phyloP scores from a whole-genome alignment of 2,888 invertebrate species.

The Drosophila nr. medialis region DNA sequence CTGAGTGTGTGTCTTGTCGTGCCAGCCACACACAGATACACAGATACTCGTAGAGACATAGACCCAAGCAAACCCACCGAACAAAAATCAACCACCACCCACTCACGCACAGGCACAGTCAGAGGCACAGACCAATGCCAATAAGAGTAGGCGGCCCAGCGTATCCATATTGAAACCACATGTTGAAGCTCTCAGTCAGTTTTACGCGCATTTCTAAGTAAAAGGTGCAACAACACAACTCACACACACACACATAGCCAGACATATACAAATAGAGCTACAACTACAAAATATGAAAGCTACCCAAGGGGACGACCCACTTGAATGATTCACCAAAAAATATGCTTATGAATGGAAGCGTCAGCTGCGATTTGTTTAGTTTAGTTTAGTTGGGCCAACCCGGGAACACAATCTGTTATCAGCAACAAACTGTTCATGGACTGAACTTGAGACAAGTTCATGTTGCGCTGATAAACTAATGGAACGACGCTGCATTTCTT shows the following conservation, averaged over 20 bases:
- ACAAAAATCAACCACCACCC: constrained; percentile 19
- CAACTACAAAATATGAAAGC: constrained; percentile 37
- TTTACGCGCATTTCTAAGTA: constrained; percentile 78
- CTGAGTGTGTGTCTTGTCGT: constrained; percentile 42
- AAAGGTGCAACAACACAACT: constrained; percentile 56
- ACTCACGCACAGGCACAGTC: constrained; percentile 30
- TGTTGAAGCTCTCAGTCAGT: constrained; percentile 65
- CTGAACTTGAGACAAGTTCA: constrained; percentile 62
- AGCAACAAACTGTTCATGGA: constrained; percentile 15
- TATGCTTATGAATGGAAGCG: constrained; percentile 41
- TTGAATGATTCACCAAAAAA: constrained; percentile 68
- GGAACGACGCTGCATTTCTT: constrained; percentile 5
- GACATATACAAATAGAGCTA: not conserved
- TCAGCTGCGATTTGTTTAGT: constrained; percentile 51
- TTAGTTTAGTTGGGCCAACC: constrained; percentile 10
- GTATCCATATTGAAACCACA: constrained; percentile 70
- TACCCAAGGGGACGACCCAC: constrained; percentile 27
- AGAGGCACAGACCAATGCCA: constrained; percentile 38
- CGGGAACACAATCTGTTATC: constrained; percentile 47
- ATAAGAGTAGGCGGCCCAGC: constrained; percentile 55
- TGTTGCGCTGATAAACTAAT: constrained; percentile 30
- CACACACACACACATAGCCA: constrained; percentile 9
- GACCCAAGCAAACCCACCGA: constrained; percentile 21
- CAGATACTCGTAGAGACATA: constrained; percentile 41
- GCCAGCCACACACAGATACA: constrained; percentile 29